Evolutionary conservation across 2,113 vertebrate genomes (phyloP).

Genomic region (Chionis minor): DNA sequence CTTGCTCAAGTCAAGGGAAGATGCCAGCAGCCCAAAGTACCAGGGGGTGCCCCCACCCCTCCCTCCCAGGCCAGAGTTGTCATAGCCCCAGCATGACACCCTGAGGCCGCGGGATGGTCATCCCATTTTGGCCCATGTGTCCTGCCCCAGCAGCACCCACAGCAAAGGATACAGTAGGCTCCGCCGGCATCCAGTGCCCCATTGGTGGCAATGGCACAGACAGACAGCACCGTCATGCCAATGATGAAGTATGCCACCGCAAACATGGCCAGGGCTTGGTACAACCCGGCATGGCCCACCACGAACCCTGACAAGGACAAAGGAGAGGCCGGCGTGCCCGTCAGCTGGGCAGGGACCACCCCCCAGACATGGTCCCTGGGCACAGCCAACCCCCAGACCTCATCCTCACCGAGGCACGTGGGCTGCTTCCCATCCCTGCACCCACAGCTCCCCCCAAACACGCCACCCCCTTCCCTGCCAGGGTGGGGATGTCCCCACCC

Average conservation of each 20-base stretch:
- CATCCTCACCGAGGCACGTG: accelerated
- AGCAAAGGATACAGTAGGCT: constrained; percentile 89
- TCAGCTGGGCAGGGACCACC: neutral
- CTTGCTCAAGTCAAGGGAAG: constrained; percentile 71
- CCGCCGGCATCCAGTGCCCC: constrained; percentile 90
- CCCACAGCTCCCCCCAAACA: neutral
- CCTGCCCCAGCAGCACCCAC: neutral
- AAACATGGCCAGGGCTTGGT: constrained; percentile 85
- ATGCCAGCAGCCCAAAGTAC: neutral
- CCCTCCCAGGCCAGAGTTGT: neutral
- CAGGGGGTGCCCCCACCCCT: neutral
- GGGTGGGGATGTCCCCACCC: neutral
- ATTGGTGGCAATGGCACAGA: constrained; percentile 92
- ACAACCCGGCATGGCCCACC: constrained; percentile 88
- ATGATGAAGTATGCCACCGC: constrained; percentile 91
- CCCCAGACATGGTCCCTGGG: neutral
- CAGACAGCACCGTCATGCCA: constrained; percentile 87
- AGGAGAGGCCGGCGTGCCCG: accelerated
- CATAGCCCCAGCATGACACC: neutral
- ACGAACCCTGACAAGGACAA: constrained; percentile 76
- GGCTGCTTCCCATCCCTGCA: neutral
- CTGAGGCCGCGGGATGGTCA: neutral
- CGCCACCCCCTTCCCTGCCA: neutral
- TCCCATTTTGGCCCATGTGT: neutral
- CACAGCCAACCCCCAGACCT: neutral